A percentile compares a stretch with the other conserved stretches of the same genome.
Evolutionary conservation across 2,797 vertebrate genomes (phyloP).

Genomic region (Channa striata): DNA sequence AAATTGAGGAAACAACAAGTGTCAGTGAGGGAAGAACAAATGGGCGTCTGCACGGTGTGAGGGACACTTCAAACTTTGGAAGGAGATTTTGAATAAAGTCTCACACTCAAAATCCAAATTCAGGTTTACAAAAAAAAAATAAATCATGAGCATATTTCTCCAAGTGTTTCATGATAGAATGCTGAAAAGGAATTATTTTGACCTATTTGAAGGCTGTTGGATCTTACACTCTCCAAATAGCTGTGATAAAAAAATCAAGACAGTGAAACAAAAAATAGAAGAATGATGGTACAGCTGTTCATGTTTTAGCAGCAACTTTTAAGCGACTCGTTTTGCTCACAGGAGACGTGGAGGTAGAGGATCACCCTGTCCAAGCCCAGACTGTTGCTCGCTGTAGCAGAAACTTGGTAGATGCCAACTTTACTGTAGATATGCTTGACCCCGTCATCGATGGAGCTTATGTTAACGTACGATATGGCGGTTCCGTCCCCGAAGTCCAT

Average conservation of each 20-base stretch:
- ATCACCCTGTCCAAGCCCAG: slow-evolving; percentile 85
- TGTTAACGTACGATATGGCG: slow-evolving; percentile 90
- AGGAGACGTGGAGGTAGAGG: slow-evolving; percentile 92
- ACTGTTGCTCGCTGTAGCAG: slow-evolving; percentile 87
- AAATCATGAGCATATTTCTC: slow-evolving; percentile 4
- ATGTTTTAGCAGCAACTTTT: neutral
- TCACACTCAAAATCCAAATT: slow-evolving; percentile 46
- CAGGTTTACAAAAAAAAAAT: slow-evolving; percentile 15
- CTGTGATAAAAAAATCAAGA: too few species aligned
- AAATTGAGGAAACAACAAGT: slow-evolving; percentile 1
- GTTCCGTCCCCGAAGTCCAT: slow-evolving; percentile 95
- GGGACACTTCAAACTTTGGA: slow-evolving; percentile 31
- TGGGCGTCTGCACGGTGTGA: slow-evolving; percentile 13
- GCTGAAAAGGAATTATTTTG: slow-evolving; percentile 17
- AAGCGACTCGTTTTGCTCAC: slow-evolving; percentile 76
- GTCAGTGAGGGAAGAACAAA: slow-evolving; percentile 38
- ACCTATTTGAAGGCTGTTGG: slow-evolving; percentile 17
- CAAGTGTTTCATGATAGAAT: slow-evolving; percentile 5
- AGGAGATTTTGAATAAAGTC: slow-evolving; percentile 6
- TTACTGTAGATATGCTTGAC: slow-evolving; percentile 91
- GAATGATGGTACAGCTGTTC: neutral
- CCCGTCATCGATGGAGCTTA: slow-evolving; percentile 92
- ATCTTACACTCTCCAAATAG: neutral
- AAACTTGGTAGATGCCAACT: slow-evolving; percentile 93
- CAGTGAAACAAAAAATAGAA: neutral